Evolutionary conservation across 2,113 vertebrate species (phyloP).

Genomic region (Oceanodroma tethys): DNA sequence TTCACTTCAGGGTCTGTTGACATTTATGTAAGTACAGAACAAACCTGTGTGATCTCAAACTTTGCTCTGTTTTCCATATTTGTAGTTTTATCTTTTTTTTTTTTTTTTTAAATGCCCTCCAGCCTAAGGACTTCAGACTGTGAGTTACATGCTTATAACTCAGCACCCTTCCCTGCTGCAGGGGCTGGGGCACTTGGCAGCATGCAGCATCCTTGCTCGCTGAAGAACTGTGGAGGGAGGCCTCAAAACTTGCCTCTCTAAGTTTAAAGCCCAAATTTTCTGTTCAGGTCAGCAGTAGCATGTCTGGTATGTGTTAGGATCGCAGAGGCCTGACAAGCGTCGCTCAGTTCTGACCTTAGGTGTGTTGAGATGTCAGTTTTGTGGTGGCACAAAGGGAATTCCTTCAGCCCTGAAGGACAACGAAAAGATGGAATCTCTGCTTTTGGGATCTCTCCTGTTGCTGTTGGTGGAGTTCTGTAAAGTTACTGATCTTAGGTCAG

Average conservation of each 20-base stretch:
- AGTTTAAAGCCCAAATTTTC: neutral
- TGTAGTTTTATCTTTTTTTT: neutral
- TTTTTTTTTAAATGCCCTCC: neutral
- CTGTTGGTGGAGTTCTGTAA: neutral
- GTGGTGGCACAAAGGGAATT: neutral
- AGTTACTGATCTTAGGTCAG: neutral
- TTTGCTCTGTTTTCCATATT: neutral
- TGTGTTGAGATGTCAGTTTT: neutral
- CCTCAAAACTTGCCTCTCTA: neutral
- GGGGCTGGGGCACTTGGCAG: neutral
- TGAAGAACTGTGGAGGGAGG: neutral
- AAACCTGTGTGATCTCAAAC: neutral
- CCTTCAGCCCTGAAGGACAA: neutral
- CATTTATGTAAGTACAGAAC: neutral
- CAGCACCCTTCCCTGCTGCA: neutral
- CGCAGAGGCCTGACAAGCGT: neutral
- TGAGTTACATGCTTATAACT: fast-evolving
- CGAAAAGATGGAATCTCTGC: neutral
- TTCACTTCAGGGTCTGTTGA: neutral
- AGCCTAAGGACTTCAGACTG: neutral
- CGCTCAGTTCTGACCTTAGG: neutral
- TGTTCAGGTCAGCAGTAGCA: neutral
- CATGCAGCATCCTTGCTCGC: neutral
- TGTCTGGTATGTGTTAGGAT: neutral
- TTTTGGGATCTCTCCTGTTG: neutral